Evolutionary conservation across 2,888 invertebrate species (phyloP), one percentile per base, ranked within the genome.

Genomic region (Eueremaeus valkanovi): DNA sequence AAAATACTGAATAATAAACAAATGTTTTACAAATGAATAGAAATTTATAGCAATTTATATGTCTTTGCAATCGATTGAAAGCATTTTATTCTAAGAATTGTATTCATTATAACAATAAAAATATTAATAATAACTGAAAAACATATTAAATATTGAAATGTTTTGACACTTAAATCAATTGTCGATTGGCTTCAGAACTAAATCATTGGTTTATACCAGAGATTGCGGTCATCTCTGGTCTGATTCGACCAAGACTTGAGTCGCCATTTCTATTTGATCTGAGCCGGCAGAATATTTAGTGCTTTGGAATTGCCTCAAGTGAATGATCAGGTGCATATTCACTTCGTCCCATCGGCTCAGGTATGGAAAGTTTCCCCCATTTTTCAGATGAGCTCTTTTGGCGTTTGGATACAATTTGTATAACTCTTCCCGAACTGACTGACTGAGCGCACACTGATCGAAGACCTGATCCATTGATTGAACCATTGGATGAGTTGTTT

Each of bases 341-440:
- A 93, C 92, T 86, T 95, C 94, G 81, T 90, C 90, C 83, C 90
- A 89, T 81, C 92, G 87, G 83, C 93, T 93, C 77, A 95, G 85
- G 82, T 93, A 94, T 0, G 94, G 94, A 83, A 94, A 94, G 85
- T 93, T 93, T 6, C 94, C 93, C 0, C 94, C 94, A 78, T 88
- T 89, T 83, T 95, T 95, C 70, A 94, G 84, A 83, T 93, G 92
- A 0, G 93, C 94, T 78, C 92, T 83, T 84, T 91, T 92, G 0
- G 92, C 93, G 77, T 90, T 87, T 0, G 93, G 93, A 83, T 93
- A 94, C 80, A 90, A 90, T 82, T 92, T 92, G 83, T 91, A 91
- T 79, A 93, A 85, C 81, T 92, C 91, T 81, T 93, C 92, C 73
- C 90, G 85, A 0, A 93, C 93, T 66, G 81, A 73, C 49, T 88